Evolutionary conservation across 92 coral and sea anemone species (phyloP).

Genomic region (Siderastrea radians): DNA sequence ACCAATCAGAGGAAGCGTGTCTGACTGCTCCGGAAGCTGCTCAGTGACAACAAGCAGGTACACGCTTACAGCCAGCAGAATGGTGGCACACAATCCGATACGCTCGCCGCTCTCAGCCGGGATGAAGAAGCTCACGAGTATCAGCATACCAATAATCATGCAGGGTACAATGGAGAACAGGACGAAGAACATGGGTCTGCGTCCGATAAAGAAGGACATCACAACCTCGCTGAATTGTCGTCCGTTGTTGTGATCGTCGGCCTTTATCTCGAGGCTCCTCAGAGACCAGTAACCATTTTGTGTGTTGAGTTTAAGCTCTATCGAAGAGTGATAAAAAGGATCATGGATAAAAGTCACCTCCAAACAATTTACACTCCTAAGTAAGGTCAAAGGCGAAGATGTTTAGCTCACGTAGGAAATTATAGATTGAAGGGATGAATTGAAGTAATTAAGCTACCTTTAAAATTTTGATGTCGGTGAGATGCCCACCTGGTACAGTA

Average conservation of each 20-base stretch:
- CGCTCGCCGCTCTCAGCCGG: slow-evolving; percentile 85
- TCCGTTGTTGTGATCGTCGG: background rate
- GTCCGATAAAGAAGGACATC: slow-evolving; percentile 28
- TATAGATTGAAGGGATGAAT: too few species aligned
- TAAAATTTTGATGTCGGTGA: too few species aligned
- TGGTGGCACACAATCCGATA: slow-evolving; percentile 74
- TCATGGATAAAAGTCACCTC: background rate
- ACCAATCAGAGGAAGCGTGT: slow-evolving; percentile 64
- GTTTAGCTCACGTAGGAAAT: too few species aligned
- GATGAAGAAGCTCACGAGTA: slow-evolving; percentile 80
- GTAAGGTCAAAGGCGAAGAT: background rate
- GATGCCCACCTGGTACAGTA: too few species aligned
- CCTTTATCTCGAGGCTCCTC: slow-evolving; percentile 8
- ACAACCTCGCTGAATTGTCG: slow-evolving; percentile 18
- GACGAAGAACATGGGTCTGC: slow-evolving; percentile 65
- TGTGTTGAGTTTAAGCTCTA: slow-evolving; percentile 40
- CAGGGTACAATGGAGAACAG: slow-evolving; percentile 77
- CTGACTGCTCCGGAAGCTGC: slow-evolving; percentile 74
- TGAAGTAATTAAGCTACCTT: too few species aligned
- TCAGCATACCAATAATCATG: slow-evolving; percentile 74
- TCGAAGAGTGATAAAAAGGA: background rate
- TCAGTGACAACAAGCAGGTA: slow-evolving; percentile 76
- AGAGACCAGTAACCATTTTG: slow-evolving; percentile 46
- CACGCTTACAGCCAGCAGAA: slow-evolving; percentile 75
- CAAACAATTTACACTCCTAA: too few species aligned